Evolutionary conservation across 2,113 vertebrate genomes (phyloP).

Genomic region (Istiophorus platypterus): DNA sequence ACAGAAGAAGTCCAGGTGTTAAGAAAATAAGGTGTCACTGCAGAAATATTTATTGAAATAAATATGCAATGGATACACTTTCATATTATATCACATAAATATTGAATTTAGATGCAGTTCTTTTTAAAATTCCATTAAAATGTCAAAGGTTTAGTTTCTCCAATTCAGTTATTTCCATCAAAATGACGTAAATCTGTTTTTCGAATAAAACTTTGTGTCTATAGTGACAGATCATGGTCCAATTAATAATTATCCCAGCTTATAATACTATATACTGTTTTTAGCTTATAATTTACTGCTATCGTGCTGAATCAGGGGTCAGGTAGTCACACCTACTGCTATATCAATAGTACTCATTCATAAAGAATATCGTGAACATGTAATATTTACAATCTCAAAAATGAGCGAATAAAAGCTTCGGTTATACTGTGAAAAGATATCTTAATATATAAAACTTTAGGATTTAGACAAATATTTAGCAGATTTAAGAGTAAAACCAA

Average conservation of each 20-base stretch:
- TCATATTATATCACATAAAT: conserved; percentile 81
- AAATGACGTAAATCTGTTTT: conserved; percentile 58
- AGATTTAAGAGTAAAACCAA: conserved; percentile 81
- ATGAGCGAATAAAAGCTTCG: conserved; percentile 77
- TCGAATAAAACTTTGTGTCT: conserved; percentile 47
- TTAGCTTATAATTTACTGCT: conserved; percentile 70
- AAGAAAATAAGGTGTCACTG: conserved; percentile 61
- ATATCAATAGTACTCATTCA: conserved; percentile 83
- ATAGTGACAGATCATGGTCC: conserved; percentile 49
- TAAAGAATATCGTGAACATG: conserved; percentile 88
- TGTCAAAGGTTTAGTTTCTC: conserved; percentile 56
- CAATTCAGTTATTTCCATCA: conserved; percentile 53
- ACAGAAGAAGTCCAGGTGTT: conserved; percentile 26
- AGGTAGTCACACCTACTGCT: conserved; percentile 89
- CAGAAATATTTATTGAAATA: conserved; percentile 86
- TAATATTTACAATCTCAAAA: conserved; percentile 98
- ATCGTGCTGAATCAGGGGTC: conserved; percentile 77
- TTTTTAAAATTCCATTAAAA: conserved; percentile 61
- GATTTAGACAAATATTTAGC: conserved; percentile 84
- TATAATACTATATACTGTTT: conserved; percentile 73
- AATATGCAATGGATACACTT: conserved; percentile 82
- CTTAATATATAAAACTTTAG: conserved; percentile 84
- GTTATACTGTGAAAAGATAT: conserved; percentile 85
- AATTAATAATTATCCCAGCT: conserved; percentile 58
- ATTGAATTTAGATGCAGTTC: conserved; percentile 73